Conservation (phyloP, 1,140 invertebrate genomes). For the Apis florea region DNA sequence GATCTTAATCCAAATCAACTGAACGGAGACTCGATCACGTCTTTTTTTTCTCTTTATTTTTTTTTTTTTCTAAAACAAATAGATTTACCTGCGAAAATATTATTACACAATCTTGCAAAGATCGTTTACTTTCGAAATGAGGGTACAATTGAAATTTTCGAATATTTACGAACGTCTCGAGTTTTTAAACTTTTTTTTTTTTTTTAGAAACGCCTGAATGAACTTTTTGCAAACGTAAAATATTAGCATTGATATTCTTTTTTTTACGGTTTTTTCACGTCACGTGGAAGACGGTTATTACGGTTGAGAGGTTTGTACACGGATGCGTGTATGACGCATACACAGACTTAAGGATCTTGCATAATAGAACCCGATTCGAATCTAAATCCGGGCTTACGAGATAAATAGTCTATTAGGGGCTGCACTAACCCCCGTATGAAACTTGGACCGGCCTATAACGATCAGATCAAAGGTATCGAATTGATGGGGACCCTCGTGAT, state of each 20-base stretch:
- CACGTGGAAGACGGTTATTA: background rate
- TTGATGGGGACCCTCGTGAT: conserved; percentile 64
- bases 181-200: too few species aligned
- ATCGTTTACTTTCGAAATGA: too few species aligned
- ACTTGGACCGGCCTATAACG: conserved; percentile 61
- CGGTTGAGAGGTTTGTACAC: conserved; percentile 3
- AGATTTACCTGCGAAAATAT: too few species aligned
- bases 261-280: accelerated
- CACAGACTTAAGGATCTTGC: conserved; percentile 4
- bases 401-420: conserved; percentile 77
- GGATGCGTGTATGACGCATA: background rate
- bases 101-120: background rate
- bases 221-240: too few species aligned
- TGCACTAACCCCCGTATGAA: conserved; percentile 51
- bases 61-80: background rate
- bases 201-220: too few species aligned
- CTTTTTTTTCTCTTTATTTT: background rate
- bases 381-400: conserved; percentile 74
- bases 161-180: background rate
- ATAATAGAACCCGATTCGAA: conserved; percentile 64
- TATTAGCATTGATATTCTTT: too few species aligned
- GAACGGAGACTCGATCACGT: conserved; percentile 9
- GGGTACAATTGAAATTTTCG: accelerated
- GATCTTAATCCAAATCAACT: conserved; percentile 43
- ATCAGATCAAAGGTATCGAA: conserved; percentile 75